Evolutionary conservation across 2,113 vertebrate species (phyloP), one percentile per base, ranked within the genome.

Genomic region (Anguilla japonica): DNA sequence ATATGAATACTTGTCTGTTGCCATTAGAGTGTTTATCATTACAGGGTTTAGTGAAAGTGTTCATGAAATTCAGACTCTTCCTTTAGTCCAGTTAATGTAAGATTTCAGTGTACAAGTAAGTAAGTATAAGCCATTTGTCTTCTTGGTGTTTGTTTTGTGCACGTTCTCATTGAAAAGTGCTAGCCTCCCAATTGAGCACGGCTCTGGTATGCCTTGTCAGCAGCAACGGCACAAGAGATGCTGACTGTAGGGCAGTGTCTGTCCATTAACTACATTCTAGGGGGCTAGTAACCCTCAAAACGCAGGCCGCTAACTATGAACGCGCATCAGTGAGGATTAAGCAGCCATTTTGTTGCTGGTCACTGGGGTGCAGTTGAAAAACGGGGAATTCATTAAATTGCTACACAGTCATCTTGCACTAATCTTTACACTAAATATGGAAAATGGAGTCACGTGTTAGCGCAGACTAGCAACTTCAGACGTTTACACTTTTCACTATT

Each of bases 331-430:
- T 83, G 89, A 71, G 81, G 63, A 78, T 75, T 89, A 53, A 83
- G 86, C 91, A 92, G 87, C 67, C 79, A 14, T 89, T 75, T 13
- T 75, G 71, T 50, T 82, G 83, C 60, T 89, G 88, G 91, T 93
- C 89, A 90, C 88, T 34, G 63, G 91, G 85, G 89, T 90, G 88
- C 91, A 92, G 93, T 92, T 91, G 92, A n/a, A 75, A 34, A 75
- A 75, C 7, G 18, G 60, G 4, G 4, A 3, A 67, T 53, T 26
- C 60, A 5, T 26, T 67, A 20, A 67, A 5, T 67, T 67, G 0
- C 20, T 26, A 20, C 3, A 26, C 22, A 26, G 2, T 67, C 0
- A 26, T 26, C 22, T 67, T 26, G 22, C 22, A 67, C 11, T 22
- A 34, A 34, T 34, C 34, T 67, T 67, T 11, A 75, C n/a, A 75